Conservation (phyloP, 2,888 invertebrate species). For the Tetranychus truncatus region DNA sequence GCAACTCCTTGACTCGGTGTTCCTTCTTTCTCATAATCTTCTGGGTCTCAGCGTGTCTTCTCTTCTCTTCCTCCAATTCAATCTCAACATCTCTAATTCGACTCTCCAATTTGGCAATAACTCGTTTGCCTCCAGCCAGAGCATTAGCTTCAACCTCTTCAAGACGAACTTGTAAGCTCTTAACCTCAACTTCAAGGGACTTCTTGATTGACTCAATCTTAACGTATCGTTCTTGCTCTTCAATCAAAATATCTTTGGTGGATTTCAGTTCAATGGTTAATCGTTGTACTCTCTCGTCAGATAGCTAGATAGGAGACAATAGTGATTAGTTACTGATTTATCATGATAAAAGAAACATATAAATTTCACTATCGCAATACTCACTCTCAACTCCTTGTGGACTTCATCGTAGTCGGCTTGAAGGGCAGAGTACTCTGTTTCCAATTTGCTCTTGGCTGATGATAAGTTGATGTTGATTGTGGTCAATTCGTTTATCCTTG, state of each 20-base stretch:
- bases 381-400: constrained; percentile 73
- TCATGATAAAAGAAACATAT: neutral
- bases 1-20: constrained; percentile 80
- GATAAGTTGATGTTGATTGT: constrained; percentile 87
- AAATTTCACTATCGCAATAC: neutral
- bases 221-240: constrained; percentile 87
- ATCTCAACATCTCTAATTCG: constrained; percentile 80
- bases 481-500: constrained; percentile 80
- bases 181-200: constrained; percentile 88
- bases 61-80: constrained; percentile 87
- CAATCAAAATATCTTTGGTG: constrained; percentile 77
- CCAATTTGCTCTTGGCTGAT: constrained; percentile 80
- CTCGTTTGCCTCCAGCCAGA: constrained; percentile 84
- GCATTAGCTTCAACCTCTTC: constrained; percentile 94
- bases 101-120: constrained; percentile 91
- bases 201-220: constrained; percentile 96
- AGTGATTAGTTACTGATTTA: neutral
- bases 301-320: constrained; percentile 32
- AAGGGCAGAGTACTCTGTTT: constrained; percentile 73
- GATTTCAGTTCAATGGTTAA: constrained; percentile 78
- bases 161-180: constrained; percentile 74
- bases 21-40: constrained; percentile 97
- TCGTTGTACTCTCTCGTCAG: constrained; percentile 84
- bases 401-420: constrained; percentile 95
- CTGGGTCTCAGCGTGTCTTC: constrained; percentile 88